Evolutionary conservation across 1,140 invertebrate species (phyloP), one percentile per base, ranked within the genome.

Genomic region (Hyles euphorbiae): DNA sequence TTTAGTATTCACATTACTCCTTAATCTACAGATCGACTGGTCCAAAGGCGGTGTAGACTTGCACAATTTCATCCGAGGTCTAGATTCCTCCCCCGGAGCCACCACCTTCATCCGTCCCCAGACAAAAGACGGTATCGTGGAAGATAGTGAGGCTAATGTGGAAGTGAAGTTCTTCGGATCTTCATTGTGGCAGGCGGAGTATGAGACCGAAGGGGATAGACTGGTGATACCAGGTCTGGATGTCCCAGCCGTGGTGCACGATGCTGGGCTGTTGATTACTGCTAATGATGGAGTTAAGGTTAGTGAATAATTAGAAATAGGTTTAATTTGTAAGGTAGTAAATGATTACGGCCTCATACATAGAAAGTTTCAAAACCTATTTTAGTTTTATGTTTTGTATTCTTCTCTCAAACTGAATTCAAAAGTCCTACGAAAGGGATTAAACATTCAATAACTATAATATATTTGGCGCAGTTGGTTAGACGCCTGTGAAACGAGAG

Each of bases 41-140:
- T 89, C 91, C 0, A 93, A 95, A 87, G 82, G 89, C 33, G 92
- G 94, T 10, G 46, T 91, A 55, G 80, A 92, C 61, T 88, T 98
- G 5, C 98, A 99, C 83, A 96, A 99, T 88, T 99, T 98, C 73
- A 97, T 99, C 60, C 90, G 98, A 45, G 98, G 96, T 2, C 90
- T 98, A 73, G 98, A 99, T 76, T 98, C 97, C 50, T 94, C 95
- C 0, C 98, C 98, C 0, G 98, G 98, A 2, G 97, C 98, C 0
- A 95, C 95, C 90, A 94, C 95, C 0, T 79, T 89, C 0, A 87
- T 98, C 1, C 86, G 91, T 64, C 64, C 89, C 45, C 85, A 90
- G 44, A 83, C 70, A 9, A 84, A 68, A 61, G 78, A 87, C 0
- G 91, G 93, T 55, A 85, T 87, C 3, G 78, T 86, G 40, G 77